Evolutionary conservation across 1,140 invertebrate species (phyloP).

Genomic region (Sitodiplosis mosellana): DNA sequence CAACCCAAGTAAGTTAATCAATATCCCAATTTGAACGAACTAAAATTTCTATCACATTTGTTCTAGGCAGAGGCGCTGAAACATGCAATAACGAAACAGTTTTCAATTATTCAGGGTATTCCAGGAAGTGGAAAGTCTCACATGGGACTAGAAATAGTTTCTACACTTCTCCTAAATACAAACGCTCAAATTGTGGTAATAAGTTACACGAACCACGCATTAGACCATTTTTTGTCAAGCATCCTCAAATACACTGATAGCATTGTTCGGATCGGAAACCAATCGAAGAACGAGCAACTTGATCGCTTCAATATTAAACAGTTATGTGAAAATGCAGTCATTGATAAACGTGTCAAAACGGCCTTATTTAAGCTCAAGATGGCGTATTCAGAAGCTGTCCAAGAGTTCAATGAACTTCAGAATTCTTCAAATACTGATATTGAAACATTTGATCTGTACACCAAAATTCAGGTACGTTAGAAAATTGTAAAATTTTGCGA

Average conservation of each 20-base stretch:
- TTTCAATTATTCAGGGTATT: constrained; percentile 59
- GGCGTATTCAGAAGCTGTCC: constrained; percentile 17
- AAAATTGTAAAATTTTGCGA: too few species aligned
- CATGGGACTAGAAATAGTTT: constrained; percentile 45
- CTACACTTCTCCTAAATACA: constrained; percentile 35
- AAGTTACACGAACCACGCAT: constrained; percentile 72
- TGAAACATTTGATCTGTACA: too few species aligned
- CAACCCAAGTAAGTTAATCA: constrained; percentile 37
- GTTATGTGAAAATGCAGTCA: neutral
- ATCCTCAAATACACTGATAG: constrained; percentile 32
- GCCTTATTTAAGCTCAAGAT: constrained; percentile 15
- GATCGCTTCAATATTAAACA: constrained; percentile 28
- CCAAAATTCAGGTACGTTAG: too few species aligned
- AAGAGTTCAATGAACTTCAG: constrained; percentile 14
- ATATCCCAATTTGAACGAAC: too few species aligned
- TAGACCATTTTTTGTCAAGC: constrained; percentile 77
- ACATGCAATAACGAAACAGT: constrained; percentile 37
- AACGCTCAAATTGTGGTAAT: constrained; percentile 49
- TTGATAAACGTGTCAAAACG: constrained; percentile 11
- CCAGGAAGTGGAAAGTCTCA: constrained; percentile 69
- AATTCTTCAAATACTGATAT: constrained; percentile 16
- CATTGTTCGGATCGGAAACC: constrained; percentile 53
- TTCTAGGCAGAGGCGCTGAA: constrained; percentile 36
- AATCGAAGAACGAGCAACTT: constrained; percentile 39
- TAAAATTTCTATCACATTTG: too few species aligned